Evolutionary conservation across 2,888 invertebrate species (phyloP), one percentile per base, ranked within the genome.

Genomic region (Odontomyia ornata): DNA sequence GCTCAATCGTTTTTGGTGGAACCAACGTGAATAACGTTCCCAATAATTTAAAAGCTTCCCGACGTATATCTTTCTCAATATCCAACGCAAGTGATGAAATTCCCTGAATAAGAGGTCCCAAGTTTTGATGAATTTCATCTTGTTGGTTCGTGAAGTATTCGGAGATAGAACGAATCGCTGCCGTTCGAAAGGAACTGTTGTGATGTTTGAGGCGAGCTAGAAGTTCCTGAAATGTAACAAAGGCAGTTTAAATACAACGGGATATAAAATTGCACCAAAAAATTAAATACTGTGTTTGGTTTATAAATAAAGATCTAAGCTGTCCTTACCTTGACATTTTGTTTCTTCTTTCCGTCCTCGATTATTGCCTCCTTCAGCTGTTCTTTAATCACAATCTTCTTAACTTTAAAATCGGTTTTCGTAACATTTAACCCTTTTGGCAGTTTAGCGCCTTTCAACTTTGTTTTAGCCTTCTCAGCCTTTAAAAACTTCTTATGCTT

Each of bases 371-470:
- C 80, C 76, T 86, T 88, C 18, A 95, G 84, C 83, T 97, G 96
- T 82, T 95, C 93, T 57, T 90, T 90, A 52, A 98, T 89, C 1
- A 95, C 89, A 80, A 98, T 96, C 83, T 95, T 94, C 82, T 93
- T 93, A 0, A 96, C 91, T 89, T 96, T 96, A 83, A 98, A 97
- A 82, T 92, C 91, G 0, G 95, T 93, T 84, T 95, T 92, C 0
- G 97, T 97, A 3, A 95, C 91, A 89, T 97, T 98, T 73, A 93
- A 91, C 7, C 95, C 95, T 88, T 95, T 97, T 0, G 94, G 94
- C 73, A 97, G 86, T 85, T 93, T 91, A 77, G 93, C 92, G 23
- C 91, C 90, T 87, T 96, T 97, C 43, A 97, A 86, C 85, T 97
- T 96, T 0, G 94, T 92, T 89, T 97, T 98, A 0, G 94, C 91